Evolutionary conservation across 2,797 vertebrate species (phyloP).

Genomic region (Momotus momota): DNA sequence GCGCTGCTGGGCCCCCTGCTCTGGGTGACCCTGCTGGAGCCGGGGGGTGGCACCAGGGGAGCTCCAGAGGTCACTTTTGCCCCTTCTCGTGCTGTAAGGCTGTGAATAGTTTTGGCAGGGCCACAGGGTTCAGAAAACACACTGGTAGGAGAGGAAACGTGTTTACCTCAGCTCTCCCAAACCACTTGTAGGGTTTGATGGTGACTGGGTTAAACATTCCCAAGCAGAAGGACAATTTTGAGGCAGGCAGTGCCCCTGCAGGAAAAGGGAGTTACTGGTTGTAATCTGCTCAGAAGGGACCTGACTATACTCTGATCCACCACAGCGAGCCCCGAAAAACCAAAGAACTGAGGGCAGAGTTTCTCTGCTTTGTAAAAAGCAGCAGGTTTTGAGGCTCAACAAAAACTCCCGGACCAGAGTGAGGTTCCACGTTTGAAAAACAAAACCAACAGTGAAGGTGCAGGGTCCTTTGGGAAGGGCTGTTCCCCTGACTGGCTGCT

Average conservation of each 20-base stretch:
- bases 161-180: background rate
- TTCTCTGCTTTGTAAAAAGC: background rate
- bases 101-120: background rate
- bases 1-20: background rate
- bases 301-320: background rate
- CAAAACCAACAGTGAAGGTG: background rate
- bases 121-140: rapidly evolving
- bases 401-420: background rate
- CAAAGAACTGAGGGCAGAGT: rapidly evolving
- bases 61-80: background rate
- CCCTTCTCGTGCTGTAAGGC: background rate
- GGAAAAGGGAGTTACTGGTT: background rate
- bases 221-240: background rate
- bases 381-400: background rate
- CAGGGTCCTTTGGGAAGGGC: background rate
- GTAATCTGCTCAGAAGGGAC: background rate
- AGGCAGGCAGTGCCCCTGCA: background rate
- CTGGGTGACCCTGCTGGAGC: background rate
- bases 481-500: rapidly evolving
- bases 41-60: background rate
- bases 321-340: background rate
- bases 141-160: background rate
- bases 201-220: background rate
- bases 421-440: background rate
- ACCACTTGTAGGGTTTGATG: background rate